Conservation (phyloP, 1,140 invertebrate species). For the silkworm (Bombyx mori) region DNA sequence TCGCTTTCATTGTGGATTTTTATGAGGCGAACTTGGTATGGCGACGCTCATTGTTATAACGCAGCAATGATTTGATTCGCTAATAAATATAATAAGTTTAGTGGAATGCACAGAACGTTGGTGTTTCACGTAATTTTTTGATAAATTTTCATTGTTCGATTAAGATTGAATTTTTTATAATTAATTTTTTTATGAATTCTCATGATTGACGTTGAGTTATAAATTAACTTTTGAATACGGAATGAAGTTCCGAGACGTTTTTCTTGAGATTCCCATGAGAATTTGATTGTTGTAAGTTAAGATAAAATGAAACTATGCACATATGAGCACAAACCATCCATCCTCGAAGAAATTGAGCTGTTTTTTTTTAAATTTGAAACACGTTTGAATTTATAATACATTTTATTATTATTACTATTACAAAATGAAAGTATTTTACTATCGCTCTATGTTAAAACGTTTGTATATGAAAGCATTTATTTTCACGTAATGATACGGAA, state of each 20-base stretch:
- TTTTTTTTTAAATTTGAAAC: conserved; percentile 64
- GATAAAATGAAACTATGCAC: conserved; percentile 58
- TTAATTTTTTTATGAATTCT: background rate
- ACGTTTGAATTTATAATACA: conserved; percentile 71
- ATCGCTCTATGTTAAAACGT: conserved; percentile 67
- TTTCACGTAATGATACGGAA: conserved; percentile 50
- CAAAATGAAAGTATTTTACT: conserved; percentile 59
- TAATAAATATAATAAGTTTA: conserved; percentile 41
- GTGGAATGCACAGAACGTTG: conserved; percentile 68
- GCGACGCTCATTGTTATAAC: conserved; percentile 56
- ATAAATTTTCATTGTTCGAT: conserved; percentile 43
- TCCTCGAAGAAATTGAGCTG: conserved; percentile 59
- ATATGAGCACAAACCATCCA: conserved; percentile 69
- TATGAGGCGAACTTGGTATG: conserved; percentile 14
- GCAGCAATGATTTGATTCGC: conserved; percentile 13
- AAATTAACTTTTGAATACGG: background rate
- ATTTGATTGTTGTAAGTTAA: conserved; percentile 63
- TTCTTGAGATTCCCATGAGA: conserved; percentile 25
- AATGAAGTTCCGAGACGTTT: background rate
- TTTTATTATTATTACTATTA: conserved; percentile 58
- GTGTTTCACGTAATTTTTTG: conserved; percentile 68
- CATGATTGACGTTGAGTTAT: background rate
- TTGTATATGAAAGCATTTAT: conserved; percentile 68
- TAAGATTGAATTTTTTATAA: conserved; percentile 27
- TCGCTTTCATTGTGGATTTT: conserved; percentile 44